Conservation (phyloP, 2,797 vertebrate genomes). For the Hippoglossus hippoglossus region DNA sequence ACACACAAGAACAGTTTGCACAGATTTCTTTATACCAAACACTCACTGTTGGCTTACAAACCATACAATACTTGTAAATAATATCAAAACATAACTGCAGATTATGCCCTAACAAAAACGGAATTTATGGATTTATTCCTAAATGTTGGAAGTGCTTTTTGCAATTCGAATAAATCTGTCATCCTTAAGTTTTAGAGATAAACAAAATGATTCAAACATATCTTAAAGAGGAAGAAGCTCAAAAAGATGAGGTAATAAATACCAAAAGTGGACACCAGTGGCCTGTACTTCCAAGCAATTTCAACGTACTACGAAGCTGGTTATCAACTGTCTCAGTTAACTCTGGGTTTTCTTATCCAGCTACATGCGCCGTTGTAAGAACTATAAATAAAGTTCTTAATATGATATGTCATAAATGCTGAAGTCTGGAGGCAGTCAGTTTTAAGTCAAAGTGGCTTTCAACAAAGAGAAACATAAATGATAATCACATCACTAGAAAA, state of each 20-base stretch:
- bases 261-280: constrained; percentile 74
- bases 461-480: no score
- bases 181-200: constrained; percentile 74
- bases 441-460: no score
- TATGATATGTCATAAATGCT: no score
- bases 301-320: no score
- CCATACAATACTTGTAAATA: constrained; percentile 67
- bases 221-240: constrained; percentile 62
- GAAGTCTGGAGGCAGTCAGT: no score
- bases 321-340: no score
- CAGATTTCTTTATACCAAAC: constrained; percentile 57
- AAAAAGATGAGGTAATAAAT: constrained; percentile 75
- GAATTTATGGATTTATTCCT: constrained; percentile 60
- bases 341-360: no score
- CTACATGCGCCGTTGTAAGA: no score
- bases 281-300: no score
- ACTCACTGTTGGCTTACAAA: constrained; percentile 49
- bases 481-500: no score
- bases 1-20: constrained; percentile 64
- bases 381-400: no score
- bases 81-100: constrained; percentile 52
- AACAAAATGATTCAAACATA: constrained; percentile 64
- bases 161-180: constrained; percentile 64
- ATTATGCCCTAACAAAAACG: constrained; percentile 58
- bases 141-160: constrained; percentile 74